Evolutionary conservation across 64 coral and sea anemone genomes (phyloP).

Genomic region (Trachythela sp.): DNA sequence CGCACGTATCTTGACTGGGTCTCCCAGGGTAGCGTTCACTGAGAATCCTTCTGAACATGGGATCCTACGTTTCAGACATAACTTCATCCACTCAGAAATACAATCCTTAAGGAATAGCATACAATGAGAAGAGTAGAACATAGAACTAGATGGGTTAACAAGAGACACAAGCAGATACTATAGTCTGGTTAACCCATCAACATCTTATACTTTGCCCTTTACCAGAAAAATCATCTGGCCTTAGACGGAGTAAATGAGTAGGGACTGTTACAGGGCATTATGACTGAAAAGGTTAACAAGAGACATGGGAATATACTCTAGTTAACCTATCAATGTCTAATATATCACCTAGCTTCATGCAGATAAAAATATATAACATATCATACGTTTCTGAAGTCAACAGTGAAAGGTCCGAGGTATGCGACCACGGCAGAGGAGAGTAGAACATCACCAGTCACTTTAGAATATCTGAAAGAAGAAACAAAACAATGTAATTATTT

Average conservation of each 20-base stretch:
- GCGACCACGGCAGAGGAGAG: conserved; percentile 89
- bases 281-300: no score
- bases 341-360: no score
- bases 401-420: conserved; percentile 88
- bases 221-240: no score
- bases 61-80: conserved; percentile 70
- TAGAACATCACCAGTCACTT: conserved; percentile 88
- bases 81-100: conserved; percentile 67
- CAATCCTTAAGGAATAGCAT: conserved; percentile 39
- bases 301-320: no score
- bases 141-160: neutral
- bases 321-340: no score
- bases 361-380: no score
- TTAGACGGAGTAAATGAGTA: no score
- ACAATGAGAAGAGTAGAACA: neutral
- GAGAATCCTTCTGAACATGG: conserved; percentile 81
- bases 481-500: neutral
- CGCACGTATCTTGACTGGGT: conserved; percentile 82
- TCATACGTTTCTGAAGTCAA: conserved; percentile 97
- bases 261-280: no score
- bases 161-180: no score
- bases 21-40: conserved; percentile 77
- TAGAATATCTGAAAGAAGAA: conserved; percentile 51
- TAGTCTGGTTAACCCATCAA: no score
- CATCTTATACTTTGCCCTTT: no score